phyloP scores from a whole-genome alignment of 2,113 vertebrate genomes.

The Phylloscopus trochilus region DNA sequence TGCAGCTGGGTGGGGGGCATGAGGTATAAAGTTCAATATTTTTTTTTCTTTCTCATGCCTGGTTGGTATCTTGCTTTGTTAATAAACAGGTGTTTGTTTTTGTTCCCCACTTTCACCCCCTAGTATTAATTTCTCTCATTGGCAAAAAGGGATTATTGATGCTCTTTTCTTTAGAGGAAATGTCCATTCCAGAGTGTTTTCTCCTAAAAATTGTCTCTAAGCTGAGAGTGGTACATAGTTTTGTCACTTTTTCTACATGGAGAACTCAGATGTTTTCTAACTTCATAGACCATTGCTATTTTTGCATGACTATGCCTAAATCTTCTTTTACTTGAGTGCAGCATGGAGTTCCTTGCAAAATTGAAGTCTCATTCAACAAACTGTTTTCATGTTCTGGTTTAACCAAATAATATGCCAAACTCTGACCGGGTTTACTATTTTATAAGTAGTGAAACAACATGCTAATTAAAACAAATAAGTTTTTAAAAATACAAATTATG shows the following conservation, averaged over 20 bases:
- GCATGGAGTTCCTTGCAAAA: neutral
- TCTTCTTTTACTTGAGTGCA: neutral
- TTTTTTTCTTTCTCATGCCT: neutral
- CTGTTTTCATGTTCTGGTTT: neutral
- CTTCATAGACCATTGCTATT: neutral
- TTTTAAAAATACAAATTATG: neutral
- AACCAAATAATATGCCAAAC: neutral
- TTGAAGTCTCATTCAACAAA: neutral
- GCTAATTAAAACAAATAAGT: neutral
- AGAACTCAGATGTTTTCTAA: neutral
- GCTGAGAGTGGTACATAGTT: neutral
- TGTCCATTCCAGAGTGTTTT: rapidly evolving
- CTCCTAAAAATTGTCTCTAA: neutral
- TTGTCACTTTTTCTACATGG: neutral
- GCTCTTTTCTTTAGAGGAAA: neutral
- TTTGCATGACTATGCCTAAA: neutral
- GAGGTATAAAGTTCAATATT: neutral
- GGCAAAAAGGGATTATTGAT: neutral
- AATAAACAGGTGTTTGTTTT: neutral
- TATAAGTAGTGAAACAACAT: neutral
- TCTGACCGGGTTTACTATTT: neutral
- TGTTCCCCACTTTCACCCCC: neutral
- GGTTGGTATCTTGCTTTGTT: neutral
- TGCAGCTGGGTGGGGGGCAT: rapidly evolving
- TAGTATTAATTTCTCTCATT: neutral